phyloP scores from a whole-genome alignment of 2,797 vertebrate genomes.

The Micropoecilia bifurca region DNA sequence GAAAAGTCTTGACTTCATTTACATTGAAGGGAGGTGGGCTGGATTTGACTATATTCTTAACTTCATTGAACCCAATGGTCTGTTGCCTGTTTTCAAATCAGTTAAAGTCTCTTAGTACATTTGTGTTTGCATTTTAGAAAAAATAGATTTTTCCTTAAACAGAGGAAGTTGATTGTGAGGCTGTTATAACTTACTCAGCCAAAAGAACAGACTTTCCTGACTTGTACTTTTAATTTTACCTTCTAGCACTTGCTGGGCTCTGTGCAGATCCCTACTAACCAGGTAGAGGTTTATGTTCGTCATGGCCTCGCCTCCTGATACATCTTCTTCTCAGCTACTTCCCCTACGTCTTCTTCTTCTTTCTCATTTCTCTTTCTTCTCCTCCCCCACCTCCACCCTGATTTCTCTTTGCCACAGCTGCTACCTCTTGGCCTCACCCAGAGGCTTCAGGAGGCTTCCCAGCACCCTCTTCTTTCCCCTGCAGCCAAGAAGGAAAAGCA shows the following conservation, averaged over 20 bases:
- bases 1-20: background rate
- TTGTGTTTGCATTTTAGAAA: background rate
- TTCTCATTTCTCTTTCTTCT: background rate
- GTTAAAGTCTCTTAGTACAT: background rate
- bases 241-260: conserved; percentile 31
- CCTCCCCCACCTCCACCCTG: conserved; percentile 50
- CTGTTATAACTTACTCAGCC: background rate
- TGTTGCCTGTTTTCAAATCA: background rate
- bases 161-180: background rate
- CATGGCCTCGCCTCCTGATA: conserved; percentile 47
- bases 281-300: conserved; percentile 61
- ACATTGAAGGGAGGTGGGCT: background rate
- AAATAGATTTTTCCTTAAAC: background rate
- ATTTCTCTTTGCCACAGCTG: conserved; percentile 81
- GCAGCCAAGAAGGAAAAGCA: conserved; percentile 77
- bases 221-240: background rate
- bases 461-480: conserved; percentile 76
- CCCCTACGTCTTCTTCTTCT: conserved; percentile 17
- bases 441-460: conserved; percentile 80
- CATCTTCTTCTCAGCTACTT: conserved; percentile 50
- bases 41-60: background rate
- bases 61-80: background rate
- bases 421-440: conserved; percentile 75
- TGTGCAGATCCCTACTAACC: conserved; percentile 42
- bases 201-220: background rate